These are phyloP conservation scores for Caenorhabditis brenneri DNA, from an alignment of 1,140 invertebrate genomes.

Conservation along the genomic window DNA sequence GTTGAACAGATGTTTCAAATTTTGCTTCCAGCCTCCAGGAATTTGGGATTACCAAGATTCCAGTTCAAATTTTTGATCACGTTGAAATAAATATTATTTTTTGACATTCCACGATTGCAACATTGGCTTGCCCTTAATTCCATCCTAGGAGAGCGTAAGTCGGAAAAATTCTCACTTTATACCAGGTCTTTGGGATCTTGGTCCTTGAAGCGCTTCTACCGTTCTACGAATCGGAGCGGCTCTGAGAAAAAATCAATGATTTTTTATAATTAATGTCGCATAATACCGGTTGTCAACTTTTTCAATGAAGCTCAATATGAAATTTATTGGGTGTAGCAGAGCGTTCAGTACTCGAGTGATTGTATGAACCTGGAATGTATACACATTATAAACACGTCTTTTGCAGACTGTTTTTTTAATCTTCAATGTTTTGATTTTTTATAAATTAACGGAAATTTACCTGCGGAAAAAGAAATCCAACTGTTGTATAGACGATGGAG, in stretches of 20 bases:
- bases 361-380: slow-evolving; percentile 18
- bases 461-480: slow-evolving; percentile 36
- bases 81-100: too few species aligned
- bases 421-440: not conserved
- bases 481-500: slow-evolving; percentile 21
- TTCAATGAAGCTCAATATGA: slow-evolving; percentile 34
- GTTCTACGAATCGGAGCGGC: slow-evolving; percentile 43
- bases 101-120: too few species aligned
- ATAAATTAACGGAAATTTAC: not conserved
- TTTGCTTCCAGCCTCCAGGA: too few species aligned
- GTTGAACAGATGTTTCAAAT: too few species aligned
- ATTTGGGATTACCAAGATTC: too few species aligned
- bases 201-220: slow-evolving; percentile 7
- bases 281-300: not conserved
- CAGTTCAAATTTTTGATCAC: too few species aligned
- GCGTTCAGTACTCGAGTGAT: not conserved
- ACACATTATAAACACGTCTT: too few species aligned
- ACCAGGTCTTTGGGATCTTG: not conserved
- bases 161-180: not conserved
- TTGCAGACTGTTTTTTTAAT: not conserved
- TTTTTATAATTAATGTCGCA: not conserved
- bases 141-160: too few species aligned
- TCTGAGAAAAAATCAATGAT: slow-evolving; percentile 11
- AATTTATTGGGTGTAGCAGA: slow-evolving; percentile 39
- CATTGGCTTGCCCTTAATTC: too few species aligned